Evolutionary conservation across 1,140 invertebrate genomes (phyloP).

Genomic region (Ips nitidus): DNA sequence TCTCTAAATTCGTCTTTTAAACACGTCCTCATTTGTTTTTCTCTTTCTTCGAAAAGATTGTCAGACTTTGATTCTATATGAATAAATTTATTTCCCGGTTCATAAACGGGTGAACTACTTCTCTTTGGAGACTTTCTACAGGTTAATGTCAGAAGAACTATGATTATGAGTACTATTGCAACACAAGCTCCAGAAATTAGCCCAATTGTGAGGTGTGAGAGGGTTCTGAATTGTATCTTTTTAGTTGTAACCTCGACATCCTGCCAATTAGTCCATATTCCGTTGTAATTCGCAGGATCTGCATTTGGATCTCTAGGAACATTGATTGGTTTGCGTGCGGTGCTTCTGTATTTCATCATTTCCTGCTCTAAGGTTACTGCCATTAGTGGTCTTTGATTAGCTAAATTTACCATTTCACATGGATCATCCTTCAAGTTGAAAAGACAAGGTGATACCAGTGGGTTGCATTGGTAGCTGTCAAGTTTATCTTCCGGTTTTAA

Average conservation of each 20-base stretch:
- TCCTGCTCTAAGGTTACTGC: conserved; percentile 54
- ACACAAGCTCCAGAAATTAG: conserved; percentile 42
- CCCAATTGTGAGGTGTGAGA: conserved; percentile 42
- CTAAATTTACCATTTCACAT: conserved; percentile 74
- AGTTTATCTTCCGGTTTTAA: conserved; percentile 35
- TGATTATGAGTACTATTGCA: conserved; percentile 37
- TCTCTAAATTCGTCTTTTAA: conserved; percentile 31
- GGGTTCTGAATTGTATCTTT: conserved; percentile 33
- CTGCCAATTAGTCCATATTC: conserved; percentile 61
- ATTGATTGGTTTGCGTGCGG: conserved; percentile 57
- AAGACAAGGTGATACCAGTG: conserved; percentile 63
- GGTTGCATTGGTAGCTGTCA: conserved; percentile 54
- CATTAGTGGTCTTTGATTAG: conserved; percentile 53
- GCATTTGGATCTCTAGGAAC: conserved; percentile 56
- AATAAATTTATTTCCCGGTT: conserved; percentile 1
- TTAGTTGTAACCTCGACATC: conserved; percentile 48
- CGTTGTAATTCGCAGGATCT: conserved; percentile 59
- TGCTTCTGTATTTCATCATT: conserved; percentile 54
- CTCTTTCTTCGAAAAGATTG: conserved; percentile 27
- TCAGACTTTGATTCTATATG: conserved; percentile 10
- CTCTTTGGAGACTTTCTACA: conserved; percentile 28
- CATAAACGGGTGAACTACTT: conserved; percentile 9
- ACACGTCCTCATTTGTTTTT: conserved; percentile 29
- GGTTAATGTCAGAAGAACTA: conserved; percentile 24
- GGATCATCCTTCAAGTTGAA: conserved; percentile 75